Percentiles rank a stretch among this genome's conserved stretches.
Evolutionary conservation across 2,797 vertebrate genomes (phyloP).

Genomic region (Acanthurus tractus): DNA sequence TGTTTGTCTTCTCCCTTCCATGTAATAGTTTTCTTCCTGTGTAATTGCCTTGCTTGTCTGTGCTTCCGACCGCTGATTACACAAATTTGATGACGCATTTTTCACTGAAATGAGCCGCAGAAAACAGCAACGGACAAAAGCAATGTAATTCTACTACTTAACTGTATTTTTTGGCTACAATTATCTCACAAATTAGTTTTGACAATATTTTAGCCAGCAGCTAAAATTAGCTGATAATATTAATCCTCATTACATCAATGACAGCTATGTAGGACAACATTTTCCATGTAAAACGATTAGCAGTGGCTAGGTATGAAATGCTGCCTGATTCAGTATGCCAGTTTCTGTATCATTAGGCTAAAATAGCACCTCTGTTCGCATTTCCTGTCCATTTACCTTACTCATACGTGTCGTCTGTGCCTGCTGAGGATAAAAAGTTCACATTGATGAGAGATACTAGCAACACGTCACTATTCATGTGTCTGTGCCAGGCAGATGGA

Average conservation of each 20-base stretch:
- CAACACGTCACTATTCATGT: constrained; percentile 12
- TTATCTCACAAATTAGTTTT: constrained; percentile 54
- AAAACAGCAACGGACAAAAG: neutral
- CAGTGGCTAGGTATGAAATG: constrained; percentile 18
- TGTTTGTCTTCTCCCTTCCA: neutral
- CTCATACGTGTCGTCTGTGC: neutral
- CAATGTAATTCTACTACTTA: neutral
- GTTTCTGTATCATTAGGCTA: neutral
- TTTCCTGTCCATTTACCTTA: neutral
- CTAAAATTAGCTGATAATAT: constrained; percentile 61
- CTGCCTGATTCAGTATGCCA: neutral
- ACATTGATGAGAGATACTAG: constrained; percentile 8
- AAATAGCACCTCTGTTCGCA: neutral
- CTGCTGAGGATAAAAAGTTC: constrained; percentile 5
- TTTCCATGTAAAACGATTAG: constrained; percentile 35
- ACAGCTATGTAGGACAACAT: constrained; percentile 52
- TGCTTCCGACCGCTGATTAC: constrained; percentile 27
- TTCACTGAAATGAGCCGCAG: neutral
- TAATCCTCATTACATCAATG: constrained; percentile 59
- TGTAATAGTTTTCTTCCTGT: neutral
- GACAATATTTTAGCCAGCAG: constrained; percentile 58
- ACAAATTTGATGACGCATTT: constrained; percentile 21
- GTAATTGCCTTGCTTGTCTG: constrained; percentile 11
- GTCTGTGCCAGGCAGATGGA: constrained; percentile 6
- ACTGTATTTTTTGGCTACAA: constrained; percentile 29